Percentiles rank a stretch among this genome's conserved stretches.
phyloP scores from a whole-genome alignment of 92 coral and sea anemone species.

The Muricea muricata region DNA sequence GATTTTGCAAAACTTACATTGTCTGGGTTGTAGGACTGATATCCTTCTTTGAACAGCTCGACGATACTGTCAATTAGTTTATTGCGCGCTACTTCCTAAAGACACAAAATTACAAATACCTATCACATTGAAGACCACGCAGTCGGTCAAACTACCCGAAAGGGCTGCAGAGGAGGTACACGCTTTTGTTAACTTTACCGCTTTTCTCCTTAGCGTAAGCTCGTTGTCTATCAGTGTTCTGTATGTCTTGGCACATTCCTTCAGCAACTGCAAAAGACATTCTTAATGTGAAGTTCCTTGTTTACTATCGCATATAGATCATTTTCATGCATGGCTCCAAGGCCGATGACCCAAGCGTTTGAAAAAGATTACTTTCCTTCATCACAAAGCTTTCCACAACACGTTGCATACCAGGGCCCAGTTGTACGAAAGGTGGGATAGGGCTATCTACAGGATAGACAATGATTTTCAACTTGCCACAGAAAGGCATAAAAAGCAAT shows the following conservation, averaged over 20 bases:
- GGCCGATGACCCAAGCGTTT: no score
- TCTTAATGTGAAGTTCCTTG: background rate
- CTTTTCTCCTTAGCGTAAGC: conserved; percentile 78
- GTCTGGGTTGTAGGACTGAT: conserved; percentile 62
- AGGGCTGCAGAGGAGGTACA: no score
- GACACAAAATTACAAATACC: background rate
- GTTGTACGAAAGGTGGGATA: no score
- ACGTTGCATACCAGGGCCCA: no score
- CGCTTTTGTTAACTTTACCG: conserved; percentile 75
- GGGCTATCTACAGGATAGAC: no score
- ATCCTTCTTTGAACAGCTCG: conserved; percentile 68
- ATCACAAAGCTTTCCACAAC: no score
- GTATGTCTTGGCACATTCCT: conserved; percentile 91
- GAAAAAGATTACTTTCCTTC: no score
- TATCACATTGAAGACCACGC: background rate
- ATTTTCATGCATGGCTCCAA: no score
- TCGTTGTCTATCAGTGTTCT: conserved; percentile 82
- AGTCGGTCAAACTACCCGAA: no score
- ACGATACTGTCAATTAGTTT: conserved; percentile 87
- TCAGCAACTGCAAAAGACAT: conserved; percentile 67
- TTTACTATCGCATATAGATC: background rate
- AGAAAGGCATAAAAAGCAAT: no score
- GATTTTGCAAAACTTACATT: conserved; percentile 51
- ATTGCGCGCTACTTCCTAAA: conserved; percentile 85
- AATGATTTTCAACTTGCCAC: no score